A percentile compares a stretch with the other conserved stretches of the same genome.
Conservation (phyloP, 1,140 invertebrate genomes). For the Goniozus legneri region DNA sequence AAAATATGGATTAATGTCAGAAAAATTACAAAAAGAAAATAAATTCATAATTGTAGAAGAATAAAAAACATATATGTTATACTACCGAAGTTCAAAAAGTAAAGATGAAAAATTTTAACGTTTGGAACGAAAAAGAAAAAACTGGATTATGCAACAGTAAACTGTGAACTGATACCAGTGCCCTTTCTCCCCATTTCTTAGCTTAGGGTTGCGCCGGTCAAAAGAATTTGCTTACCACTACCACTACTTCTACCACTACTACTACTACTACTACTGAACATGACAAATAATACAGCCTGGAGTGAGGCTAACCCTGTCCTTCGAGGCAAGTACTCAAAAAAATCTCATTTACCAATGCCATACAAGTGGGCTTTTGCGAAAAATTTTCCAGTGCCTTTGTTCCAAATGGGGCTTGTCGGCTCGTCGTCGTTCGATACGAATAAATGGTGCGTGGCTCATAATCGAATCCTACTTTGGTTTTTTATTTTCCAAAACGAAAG, state of each 20-base stretch:
- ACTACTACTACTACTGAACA: constrained; percentile 56
- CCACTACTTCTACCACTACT: constrained; percentile 50
- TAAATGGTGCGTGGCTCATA: constrained; percentile 26
- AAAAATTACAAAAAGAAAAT: constrained; percentile 18
- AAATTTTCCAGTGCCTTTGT: constrained; percentile 20
- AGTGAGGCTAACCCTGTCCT: constrained; percentile 54
- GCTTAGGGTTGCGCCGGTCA: constrained; percentile 56
- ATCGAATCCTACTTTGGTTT: constrained; percentile 16
- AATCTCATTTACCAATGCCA: constrained; percentile 46
- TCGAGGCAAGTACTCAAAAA: constrained; percentile 56
- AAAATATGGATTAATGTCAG: too few species aligned
- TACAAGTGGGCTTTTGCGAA: constrained; percentile 15
- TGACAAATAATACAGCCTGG: constrained; percentile 55
- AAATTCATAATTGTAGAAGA: constrained; percentile 20
- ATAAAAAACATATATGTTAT: constrained; percentile 12
- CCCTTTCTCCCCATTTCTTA: constrained; percentile 57
- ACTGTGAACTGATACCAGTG: constrained; percentile 53
- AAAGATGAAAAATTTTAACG: constrained; percentile 24
- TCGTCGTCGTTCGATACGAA: too few species aligned
- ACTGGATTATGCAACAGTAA: constrained; percentile 32
- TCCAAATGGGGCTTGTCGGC: too few species aligned
- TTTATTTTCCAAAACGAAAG: constrained; percentile 29
- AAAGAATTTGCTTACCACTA: constrained; percentile 56
- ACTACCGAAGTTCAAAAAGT: constrained; percentile 8
- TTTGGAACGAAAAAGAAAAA: constrained; percentile 23